phyloP scores from a whole-genome alignment of 1,140 invertebrate species.

The Choristoneura fumiferana region DNA sequence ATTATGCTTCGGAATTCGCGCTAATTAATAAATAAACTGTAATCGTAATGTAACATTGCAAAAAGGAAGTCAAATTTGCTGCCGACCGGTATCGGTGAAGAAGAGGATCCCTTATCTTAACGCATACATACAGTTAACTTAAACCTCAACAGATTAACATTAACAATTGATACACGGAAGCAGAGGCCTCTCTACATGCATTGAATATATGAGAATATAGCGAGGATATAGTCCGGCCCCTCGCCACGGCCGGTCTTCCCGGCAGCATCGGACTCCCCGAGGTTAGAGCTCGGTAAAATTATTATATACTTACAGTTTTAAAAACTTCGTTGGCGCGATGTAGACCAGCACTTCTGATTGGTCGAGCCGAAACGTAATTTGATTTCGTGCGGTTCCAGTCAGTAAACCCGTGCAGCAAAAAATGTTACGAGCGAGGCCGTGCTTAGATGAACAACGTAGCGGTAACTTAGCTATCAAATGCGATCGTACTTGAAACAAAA shows the following conservation, averaged over 20 bases:
- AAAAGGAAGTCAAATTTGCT: slow-evolving; percentile 72
- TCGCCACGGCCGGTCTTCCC: slow-evolving; percentile 69
- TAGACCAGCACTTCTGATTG: slow-evolving; percentile 46
- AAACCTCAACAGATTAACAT: slow-evolving; percentile 68
- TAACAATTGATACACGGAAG: slow-evolving; percentile 74
- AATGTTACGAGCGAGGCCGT: slow-evolving; percentile 31
- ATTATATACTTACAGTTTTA: slow-evolving; percentile 40
- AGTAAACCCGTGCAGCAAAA: slow-evolving; percentile 54
- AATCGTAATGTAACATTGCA: no score
- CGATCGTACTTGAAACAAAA: background rate
- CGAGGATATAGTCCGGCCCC: slow-evolving; percentile 72
- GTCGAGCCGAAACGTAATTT: slow-evolving; percentile 31
- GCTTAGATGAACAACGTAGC: slow-evolving; percentile 1
- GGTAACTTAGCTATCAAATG: background rate
- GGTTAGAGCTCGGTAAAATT: background rate
- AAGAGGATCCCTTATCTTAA: slow-evolving; percentile 72
- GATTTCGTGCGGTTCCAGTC: slow-evolving; percentile 53
- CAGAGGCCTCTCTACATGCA: slow-evolving; percentile 66
- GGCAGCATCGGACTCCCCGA: slow-evolving; percentile 71
- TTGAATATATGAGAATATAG: slow-evolving; percentile 49
- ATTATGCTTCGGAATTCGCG: no score
- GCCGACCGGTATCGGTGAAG: slow-evolving; percentile 60
- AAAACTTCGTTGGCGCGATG: slow-evolving; percentile 56
- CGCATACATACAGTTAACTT: slow-evolving; percentile 75
- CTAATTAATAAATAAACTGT: background rate